phyloP scores from a whole-genome alignment of 2,888 invertebrate species.

The Eupeodes latifasciatus region DNA sequence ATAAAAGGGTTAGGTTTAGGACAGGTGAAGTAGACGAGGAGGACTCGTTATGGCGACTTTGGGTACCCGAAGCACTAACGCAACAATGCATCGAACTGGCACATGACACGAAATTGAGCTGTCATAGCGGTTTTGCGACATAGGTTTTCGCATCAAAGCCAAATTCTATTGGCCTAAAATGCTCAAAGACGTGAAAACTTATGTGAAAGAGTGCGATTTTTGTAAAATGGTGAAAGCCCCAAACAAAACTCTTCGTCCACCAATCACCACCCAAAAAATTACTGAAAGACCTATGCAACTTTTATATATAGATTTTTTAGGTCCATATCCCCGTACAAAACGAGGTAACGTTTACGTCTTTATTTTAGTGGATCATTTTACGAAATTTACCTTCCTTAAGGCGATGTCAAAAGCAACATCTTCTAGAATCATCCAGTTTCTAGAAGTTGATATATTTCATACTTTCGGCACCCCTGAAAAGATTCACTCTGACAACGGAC shows the following conservation, averaged over 20 bases:
- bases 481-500: slow-evolving; percentile 77
- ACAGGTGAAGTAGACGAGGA: background rate
- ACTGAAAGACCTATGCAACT: too few relatives aligned
- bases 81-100: too few relatives aligned
- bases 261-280: too few relatives aligned
- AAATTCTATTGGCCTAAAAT: too few relatives aligned
- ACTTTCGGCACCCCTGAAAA: slow-evolving; percentile 77
- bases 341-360: slow-evolving; percentile 20
- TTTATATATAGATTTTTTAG: slow-evolving; percentile 51
- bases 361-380: slow-evolving; percentile 45
- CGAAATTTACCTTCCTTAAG: slow-evolving; percentile 48
- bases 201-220: too few relatives aligned
- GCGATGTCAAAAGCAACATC: slow-evolving; percentile 25
- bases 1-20: background rate
- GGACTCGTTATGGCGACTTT: background rate
- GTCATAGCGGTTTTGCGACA: too few relatives aligned
- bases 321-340: slow-evolving; percentile 48
- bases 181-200: too few relatives aligned
- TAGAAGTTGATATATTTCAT: slow-evolving; percentile 69
- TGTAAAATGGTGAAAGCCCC: too few relatives aligned
- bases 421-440: slow-evolving; percentile 3
- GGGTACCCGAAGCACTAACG: background rate
- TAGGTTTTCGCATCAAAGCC: too few relatives aligned
- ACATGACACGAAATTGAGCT: too few relatives aligned
- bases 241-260: too few relatives aligned